Conservation (phyloP, 2,888 invertebrate species). For the Cheilosia variabilis region DNA sequence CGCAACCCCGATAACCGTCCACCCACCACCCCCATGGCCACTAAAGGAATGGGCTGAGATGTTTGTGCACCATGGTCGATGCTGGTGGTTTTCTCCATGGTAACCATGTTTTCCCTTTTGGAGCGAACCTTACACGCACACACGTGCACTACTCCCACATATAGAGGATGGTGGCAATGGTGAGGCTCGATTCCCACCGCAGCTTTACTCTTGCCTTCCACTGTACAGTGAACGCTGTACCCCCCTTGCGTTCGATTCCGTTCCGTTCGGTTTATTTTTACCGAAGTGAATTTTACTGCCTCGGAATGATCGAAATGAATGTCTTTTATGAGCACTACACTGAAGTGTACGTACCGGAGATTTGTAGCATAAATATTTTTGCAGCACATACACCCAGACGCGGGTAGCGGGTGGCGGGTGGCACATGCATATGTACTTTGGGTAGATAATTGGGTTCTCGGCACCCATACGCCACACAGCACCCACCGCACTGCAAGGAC, state of each 20-base stretch:
- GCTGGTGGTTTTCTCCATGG: slow-evolving; percentile 53
- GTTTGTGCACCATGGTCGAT: slow-evolving; percentile 24
- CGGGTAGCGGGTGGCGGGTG: not conserved
- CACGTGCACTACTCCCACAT: not conserved
- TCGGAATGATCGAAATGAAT: slow-evolving; percentile 74
- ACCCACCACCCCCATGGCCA: not conserved
- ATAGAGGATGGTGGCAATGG: not conserved
- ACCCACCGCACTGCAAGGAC: slow-evolving; percentile 29
- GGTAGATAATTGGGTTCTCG: slow-evolving; percentile 68
- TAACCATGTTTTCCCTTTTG: slow-evolving; percentile 34
- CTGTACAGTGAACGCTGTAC: too few relatives aligned
- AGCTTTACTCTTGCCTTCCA: not conserved
- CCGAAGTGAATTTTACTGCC: slow-evolving; percentile 73
- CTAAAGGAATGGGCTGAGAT: slow-evolving; percentile 23
- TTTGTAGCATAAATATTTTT: slow-evolving; percentile 75
- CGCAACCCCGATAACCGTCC: slow-evolving; percentile 4
- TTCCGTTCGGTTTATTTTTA: slow-evolving; percentile 72
- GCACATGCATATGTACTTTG: slow-evolving; percentile 27
- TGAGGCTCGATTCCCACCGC: slow-evolving; percentile 5
- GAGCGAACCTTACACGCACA: slow-evolving; percentile 11
- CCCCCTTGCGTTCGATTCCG: slow-evolving; percentile 31
- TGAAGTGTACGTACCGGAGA: slow-evolving; percentile 75
- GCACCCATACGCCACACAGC: slow-evolving; percentile 9
- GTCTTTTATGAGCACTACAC: slow-evolving; percentile 73
- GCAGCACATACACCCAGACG: slow-evolving; percentile 48